Base-by-base conservation (phyloP, 2,797 vertebrate species). In the Lagodon rhomboides region DNA sequence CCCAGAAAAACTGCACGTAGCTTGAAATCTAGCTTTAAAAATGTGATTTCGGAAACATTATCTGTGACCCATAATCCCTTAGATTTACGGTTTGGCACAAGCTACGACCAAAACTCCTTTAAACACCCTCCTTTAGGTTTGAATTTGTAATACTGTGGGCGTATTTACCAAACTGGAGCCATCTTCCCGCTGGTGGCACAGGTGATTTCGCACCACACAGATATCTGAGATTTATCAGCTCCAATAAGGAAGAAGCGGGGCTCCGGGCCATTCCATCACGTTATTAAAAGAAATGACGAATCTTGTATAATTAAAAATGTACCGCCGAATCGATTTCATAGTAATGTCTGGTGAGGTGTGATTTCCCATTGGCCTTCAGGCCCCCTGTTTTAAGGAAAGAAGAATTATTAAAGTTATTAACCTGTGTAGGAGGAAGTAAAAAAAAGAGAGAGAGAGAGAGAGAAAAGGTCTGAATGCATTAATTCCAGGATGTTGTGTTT, bases 221-320 rank as follows among this genome's bases (percentile, higher is more conserved):
- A 80, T 81, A 78, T 69, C 25, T 46, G 12, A 80, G 60, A 81
- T 85, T 88, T 71, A 77, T 89, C 82, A 69, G 67, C 55, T 79
- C 60, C 66, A 80, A 58, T 82, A 83, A 77, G 68, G 69, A 41
- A 68, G 61, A 79, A 78, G 64, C 59, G 43, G 30, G 1, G 78
- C 89, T 89, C 3, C n/a, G 16, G 80, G 85, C 79, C 34, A 50
- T 85, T 83, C 76, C 71, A 76, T 55, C 54, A 38, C 4, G 17
- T 58, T 80, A 85, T 80, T 84, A 73, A 88, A 89, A 72, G 34
- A 84, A 89, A 89, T 63, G 59, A 87, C 30, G 55, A 88, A 78
- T 81, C 69, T 74, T 58, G 62, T 82, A 72, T 91, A 79, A 91
- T 91, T 91, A 90, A 82, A 91, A 89, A 80, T 79, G 65, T 76